Evolutionary conservation across 2,888 invertebrate genomes (phyloP).

Genomic region (Epirrhoe tristata): DNA sequence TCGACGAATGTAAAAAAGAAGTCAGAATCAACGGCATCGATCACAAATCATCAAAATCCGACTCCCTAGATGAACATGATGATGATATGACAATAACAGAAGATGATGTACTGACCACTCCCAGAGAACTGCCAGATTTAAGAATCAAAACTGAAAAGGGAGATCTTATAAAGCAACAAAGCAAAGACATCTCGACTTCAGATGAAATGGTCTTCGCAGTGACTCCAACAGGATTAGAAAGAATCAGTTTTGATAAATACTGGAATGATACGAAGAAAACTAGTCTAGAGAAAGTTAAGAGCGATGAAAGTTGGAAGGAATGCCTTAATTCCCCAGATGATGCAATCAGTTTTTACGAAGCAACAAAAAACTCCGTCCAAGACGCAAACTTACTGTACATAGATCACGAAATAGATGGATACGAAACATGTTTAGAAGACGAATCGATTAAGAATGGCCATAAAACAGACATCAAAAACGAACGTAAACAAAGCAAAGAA

Average conservation of each 20-base stretch:
- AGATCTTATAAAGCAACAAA: slow-evolving; percentile 76
- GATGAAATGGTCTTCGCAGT: slow-evolving; percentile 85
- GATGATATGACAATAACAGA: slow-evolving; percentile 83
- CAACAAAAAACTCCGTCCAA: slow-evolving; percentile 71
- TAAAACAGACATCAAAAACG: slow-evolving; percentile 79
- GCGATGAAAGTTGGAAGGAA: slow-evolving; percentile 78
- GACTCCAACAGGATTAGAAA: slow-evolving; percentile 80
- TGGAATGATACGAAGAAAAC: slow-evolving; percentile 72
- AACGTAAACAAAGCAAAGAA: slow-evolving; percentile 31
- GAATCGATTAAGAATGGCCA: slow-evolving; percentile 78
- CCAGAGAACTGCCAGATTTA: slow-evolving; percentile 70
- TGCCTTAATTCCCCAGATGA: slow-evolving; percentile 72
- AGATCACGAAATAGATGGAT: slow-evolving; percentile 83
- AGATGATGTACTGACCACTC: slow-evolving; percentile 71
- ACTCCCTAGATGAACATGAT: slow-evolving; percentile 75
- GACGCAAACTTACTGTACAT: slow-evolving; percentile 75
- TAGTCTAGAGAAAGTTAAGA: slow-evolving; percentile 66
- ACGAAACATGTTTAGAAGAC: slow-evolving; percentile 87
- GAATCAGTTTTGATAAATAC: slow-evolving; percentile 81
- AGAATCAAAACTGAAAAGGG: slow-evolving; percentile 65
- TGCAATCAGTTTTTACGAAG: slow-evolving; percentile 62
- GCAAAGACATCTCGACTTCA: slow-evolving; percentile 81
- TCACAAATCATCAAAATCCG: slow-evolving; percentile 74
- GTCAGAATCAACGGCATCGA: slow-evolving; percentile 66
- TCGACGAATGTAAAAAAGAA: slow-evolving; percentile 70